Base-by-base conservation (phyloP, 2,113 vertebrate genomes). In the Zosterops pallidus region DNA sequence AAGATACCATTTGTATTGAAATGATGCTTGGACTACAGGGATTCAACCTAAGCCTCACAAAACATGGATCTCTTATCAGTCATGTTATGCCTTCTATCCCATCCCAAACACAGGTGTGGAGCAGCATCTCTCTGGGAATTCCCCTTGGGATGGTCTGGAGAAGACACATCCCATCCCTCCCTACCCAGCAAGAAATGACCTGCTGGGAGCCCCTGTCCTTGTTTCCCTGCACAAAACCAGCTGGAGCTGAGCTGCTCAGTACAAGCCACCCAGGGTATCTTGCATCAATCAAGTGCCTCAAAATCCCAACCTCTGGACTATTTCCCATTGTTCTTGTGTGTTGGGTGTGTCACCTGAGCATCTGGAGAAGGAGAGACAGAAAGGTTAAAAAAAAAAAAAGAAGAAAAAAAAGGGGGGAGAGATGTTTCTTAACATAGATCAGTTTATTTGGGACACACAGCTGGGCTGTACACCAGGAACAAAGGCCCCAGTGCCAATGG, bases 121-220 rank as follows among this genome's bases (percentile, higher is more conserved):
- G 76, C 65, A 72, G 53, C 67, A 47, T 6, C 62, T 60, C 24
- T 4, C 31, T 11, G 39, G 47, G 37, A 2, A 4, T 31, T 33
- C 22, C 19, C 44, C 16, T 20, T 3, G 5, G 75, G 75, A 79
- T 62, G 41, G 35, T 31, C 55, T 81, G 69, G 46, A 78, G 55
- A 65, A 62, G 82, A 10, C 5, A 33, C 0, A 8, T 5, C 37
- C 39, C 1, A 1, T 41, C 47, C 68, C 29, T 64, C 29, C 23
- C 49, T 9, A 13, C 23, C 17, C 7, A 9, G 74, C 63, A 53
- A 28, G 25, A 31, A 6, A 42, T 35, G 33, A 72, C 7, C 14
- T 0, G 19, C 1, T 2, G n/a, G 53, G n/a, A 65, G n/a, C 37
- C 4, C 1, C 25, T 49, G 28, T 28, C 56, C 52, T 25, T 6